These are phyloP conservation scores for Coptodon bakossiorum DNA, from an alignment of 2,113 vertebrate species.

Conservation along the genomic window DNA sequence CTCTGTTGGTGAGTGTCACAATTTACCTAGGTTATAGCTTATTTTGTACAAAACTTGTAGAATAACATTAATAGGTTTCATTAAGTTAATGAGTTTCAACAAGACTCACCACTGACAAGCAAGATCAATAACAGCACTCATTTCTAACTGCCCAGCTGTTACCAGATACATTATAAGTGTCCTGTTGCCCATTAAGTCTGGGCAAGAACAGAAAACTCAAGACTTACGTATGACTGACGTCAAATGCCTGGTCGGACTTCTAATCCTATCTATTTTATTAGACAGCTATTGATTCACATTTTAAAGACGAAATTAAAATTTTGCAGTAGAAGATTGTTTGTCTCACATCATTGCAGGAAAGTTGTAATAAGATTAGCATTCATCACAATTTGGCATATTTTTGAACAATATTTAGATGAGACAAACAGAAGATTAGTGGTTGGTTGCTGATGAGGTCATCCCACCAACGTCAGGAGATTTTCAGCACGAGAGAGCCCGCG, in stretches of 20 bases:
- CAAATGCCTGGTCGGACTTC: not conserved
- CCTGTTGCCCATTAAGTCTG: not conserved
- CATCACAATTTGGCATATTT: not conserved
- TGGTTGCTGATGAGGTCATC: slow-evolving; percentile 18
- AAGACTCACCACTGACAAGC: not conserved
- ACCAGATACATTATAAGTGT: not conserved
- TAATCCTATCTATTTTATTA: not conserved
- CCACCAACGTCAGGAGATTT: slow-evolving; percentile 6
- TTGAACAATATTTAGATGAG: not conserved
- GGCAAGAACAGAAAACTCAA: not conserved
- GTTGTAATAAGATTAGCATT: not conserved
- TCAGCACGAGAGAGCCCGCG: not conserved
- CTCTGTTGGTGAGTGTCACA: not conserved
- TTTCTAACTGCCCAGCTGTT: not conserved
- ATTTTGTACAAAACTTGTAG: not conserved
- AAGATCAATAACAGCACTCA: not conserved
- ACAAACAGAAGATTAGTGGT: slow-evolving; percentile 24
- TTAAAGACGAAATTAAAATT: not conserved
- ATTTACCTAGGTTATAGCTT: not conserved
- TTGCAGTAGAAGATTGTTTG: not conserved
- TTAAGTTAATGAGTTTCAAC: not conserved
- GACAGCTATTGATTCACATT: not conserved
- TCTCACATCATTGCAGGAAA: not conserved
- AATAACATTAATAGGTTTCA: not conserved
- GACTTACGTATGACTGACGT: not conserved